A percentile compares a stretch with the other conserved stretches of the same genome.
phyloP scores from a whole-genome alignment of 2,797 vertebrate genomes.

The Pogoniulus pusillus region DNA sequence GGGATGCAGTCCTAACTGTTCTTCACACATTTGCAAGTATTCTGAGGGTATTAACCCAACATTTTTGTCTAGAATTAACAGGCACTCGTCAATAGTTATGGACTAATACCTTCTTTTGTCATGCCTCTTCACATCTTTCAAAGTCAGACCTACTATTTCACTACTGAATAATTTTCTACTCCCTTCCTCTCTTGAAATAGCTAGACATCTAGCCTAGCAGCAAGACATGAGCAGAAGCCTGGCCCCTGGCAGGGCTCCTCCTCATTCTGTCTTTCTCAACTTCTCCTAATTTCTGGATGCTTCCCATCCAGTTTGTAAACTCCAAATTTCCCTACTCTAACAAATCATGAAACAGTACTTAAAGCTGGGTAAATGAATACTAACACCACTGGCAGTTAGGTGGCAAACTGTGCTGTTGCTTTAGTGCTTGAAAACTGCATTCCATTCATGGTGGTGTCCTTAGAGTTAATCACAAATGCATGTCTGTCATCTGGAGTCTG shows the following conservation, averaged over 20 bases:
- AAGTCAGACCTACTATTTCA: not conserved
- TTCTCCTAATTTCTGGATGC: not conserved
- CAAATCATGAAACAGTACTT: not conserved
- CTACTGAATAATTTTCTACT: not conserved
- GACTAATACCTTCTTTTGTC: not conserved
- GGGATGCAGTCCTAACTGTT: not conserved
- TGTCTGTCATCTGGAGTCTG: not conserved
- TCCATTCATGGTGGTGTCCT: rapidly evolving
- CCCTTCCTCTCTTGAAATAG: not conserved
- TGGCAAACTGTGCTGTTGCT: not conserved
- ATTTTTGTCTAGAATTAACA: not conserved
- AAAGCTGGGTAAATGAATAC: not conserved
- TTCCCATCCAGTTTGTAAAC: not conserved
- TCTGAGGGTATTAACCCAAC: not conserved
- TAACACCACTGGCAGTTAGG: not conserved
- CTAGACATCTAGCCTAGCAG: not conserved
- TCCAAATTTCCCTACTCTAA: not conserved
- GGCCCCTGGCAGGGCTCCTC: not conserved
- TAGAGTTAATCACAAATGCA: not conserved
- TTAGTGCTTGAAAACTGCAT: not conserved
- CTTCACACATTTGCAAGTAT: not conserved
- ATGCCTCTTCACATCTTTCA: not conserved
- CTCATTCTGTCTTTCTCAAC: not conserved
- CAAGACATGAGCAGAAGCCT: not conserved
- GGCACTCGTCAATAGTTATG: not conserved